Base-by-base conservation (phyloP, 2,797 vertebrate species). In the Gephyroberyx darwinii region DNA sequence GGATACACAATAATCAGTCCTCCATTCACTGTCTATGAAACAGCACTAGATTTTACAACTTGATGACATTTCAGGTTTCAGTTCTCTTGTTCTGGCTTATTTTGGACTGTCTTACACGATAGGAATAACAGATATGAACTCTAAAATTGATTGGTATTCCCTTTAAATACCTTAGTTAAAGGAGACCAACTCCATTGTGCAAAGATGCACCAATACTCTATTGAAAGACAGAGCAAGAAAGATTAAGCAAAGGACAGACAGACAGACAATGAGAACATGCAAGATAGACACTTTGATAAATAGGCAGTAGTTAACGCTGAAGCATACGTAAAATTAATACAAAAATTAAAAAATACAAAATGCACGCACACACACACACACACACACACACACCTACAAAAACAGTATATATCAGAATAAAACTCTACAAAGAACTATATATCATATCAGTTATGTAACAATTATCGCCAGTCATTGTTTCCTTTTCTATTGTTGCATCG, bases 381-480 rank as follows among this genome's bases (percentile, higher is more conserved):
- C 92, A 79, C 78, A 54, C 80, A 87, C 89, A 91, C 93, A 90
- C 90, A 92, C 92, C 92, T 94, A 94, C 93, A 95, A 94, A 87
- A 94, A 93, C 91, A 89, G 91, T 91, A 92, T 93, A 84, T 86
- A 78, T 86, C 90, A 92, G 93, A 95, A 94, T 93, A 94, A 93
- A 93, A 94, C 88, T 94, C 93, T 94, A 94, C 93, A 93, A 94
- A 93, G 90, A 93, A 91, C 92, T 88, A 92, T 90, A 92, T 67
- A 77, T 91, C 64, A 88, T 90, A 92, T 91, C 82, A 92, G 83
- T 82, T 92, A 92, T 92, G 91, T 91, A 90, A 91, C 91, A 91
- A 92, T 91, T 89, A 89, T 91, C 86, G 87, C 88, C 88, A 85
- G 90, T 88, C 65, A 74, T 90, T 89, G 86, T 91, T 90, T 84